These are phyloP conservation scores for Dermolepida albohirtum DNA, from an alignment of 2,888 invertebrate genomes.

Conservation along the genomic window DNA sequence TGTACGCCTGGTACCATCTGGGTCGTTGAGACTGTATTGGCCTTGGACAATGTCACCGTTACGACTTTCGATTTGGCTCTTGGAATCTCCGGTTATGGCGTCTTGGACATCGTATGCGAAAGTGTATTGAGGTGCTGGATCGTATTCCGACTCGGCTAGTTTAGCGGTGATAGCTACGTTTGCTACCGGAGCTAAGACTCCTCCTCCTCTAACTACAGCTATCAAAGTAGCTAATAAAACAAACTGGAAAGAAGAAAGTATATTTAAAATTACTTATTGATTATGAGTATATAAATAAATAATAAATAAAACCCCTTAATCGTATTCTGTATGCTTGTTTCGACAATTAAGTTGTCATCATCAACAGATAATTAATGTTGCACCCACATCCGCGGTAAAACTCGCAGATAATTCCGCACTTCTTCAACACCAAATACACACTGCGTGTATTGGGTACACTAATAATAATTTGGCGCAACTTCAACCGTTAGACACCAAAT, in stretches of 20 bases:
- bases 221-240: slow-evolving; percentile 53
- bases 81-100: slow-evolving; percentile 72
- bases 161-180: slow-evolving; percentile 58
- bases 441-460: too few relatives aligned
- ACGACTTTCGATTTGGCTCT: slow-evolving; percentile 68
- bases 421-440: too few relatives aligned
- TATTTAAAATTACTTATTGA: too few relatives aligned
- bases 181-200: slow-evolving; percentile 48
- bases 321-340: too few relatives aligned
- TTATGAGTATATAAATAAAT: too few relatives aligned
- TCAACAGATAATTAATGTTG: too few relatives aligned
- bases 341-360: too few relatives aligned
- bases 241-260: slow-evolving; percentile 49
- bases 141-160: slow-evolving; percentile 69
- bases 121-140: slow-evolving; percentile 75
- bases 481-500: too few relatives aligned
- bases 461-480: too few relatives aligned
- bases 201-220: slow-evolving; percentile 52
- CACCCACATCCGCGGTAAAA: too few relatives aligned
- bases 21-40: slow-evolving; percentile 72
- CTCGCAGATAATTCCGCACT: too few relatives aligned
- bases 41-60: slow-evolving; percentile 76
- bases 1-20: slow-evolving; percentile 73
- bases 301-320: too few relatives aligned
- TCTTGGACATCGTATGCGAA: slow-evolving; percentile 79